Evolutionary conservation across 2,888 invertebrate species (phyloP).

Genomic region (Endotricha flammealis): DNA sequence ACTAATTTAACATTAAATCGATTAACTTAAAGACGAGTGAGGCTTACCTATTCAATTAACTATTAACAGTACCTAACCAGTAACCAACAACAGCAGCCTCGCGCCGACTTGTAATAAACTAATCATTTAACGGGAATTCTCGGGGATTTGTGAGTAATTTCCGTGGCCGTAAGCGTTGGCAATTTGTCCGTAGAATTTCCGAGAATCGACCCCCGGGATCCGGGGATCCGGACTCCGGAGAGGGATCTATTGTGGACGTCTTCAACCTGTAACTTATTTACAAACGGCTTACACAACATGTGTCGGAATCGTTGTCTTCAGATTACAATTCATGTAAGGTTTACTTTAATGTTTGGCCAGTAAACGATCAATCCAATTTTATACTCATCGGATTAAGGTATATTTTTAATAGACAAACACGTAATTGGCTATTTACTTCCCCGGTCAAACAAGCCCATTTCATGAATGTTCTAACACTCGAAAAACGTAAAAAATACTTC

Average conservation of each 20-base stretch:
- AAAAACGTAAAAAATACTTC: too few relatives aligned
- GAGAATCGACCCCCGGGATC: slow-evolving; percentile 4
- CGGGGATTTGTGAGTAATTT: slow-evolving; percentile 6
- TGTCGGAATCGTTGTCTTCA: neutral
- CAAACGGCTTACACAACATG: neutral
- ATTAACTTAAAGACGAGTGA: too few relatives aligned
- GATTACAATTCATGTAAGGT: too few relatives aligned
- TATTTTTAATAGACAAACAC: too few relatives aligned
- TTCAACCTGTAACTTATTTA: neutral
- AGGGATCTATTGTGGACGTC: neutral
- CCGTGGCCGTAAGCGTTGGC: neutral
- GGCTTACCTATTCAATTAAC: neutral
- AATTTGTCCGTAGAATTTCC: slow-evolving; percentile 4
- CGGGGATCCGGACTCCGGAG: neutral
- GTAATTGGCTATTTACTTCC: too few relatives aligned
- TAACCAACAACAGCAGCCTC: neutral
- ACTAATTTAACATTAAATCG: too few relatives aligned
- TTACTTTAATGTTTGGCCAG: too few relatives aligned
- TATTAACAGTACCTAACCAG: neutral
- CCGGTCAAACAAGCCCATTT: too few relatives aligned
- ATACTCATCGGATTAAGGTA: too few relatives aligned
- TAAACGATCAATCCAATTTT: too few relatives aligned
- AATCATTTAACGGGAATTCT: slow-evolving; percentile 4
- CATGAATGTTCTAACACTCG: too few relatives aligned
- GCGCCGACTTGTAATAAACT: neutral